Evolutionary conservation across 2,797 vertebrate species (phyloP).

Genomic region (Tragelaphus eurycerus): DNA sequence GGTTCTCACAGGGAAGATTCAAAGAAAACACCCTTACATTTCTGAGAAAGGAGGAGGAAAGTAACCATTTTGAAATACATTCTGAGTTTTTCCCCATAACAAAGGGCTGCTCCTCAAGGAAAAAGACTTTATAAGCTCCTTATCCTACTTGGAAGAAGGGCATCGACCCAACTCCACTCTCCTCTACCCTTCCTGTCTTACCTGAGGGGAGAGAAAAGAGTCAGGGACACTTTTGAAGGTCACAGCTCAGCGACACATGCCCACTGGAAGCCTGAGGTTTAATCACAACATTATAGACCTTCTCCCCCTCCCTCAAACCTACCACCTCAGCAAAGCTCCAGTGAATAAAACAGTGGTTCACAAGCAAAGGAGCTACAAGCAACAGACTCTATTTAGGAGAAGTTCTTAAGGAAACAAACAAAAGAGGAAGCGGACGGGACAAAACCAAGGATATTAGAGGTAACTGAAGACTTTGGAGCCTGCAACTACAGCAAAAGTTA

Average conservation of each 20-base stretch:
- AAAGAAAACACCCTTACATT: neutral
- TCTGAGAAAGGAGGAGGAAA: neutral
- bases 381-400: neutral
- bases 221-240: neutral
- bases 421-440: fast-evolving
- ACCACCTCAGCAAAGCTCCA: neutral
- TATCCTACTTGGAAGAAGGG: neutral
- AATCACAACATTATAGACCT: neutral
- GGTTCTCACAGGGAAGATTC: neutral
- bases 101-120: neutral
- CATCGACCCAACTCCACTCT: neutral
- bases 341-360: no score
- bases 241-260: no score
- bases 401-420: neutral
- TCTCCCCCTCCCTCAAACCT: neutral
- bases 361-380: neutral
- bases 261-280: neutral
- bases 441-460: neutral
- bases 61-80: neutral
- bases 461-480: neutral
- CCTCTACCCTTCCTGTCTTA: neutral
- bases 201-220: neutral
- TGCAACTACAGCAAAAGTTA: no score
- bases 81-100: neutral
- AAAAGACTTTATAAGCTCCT: neutral